Evolutionary conservation across 2,113 vertebrate species (phyloP).

Genomic region (Plecotus auritus): DNA sequence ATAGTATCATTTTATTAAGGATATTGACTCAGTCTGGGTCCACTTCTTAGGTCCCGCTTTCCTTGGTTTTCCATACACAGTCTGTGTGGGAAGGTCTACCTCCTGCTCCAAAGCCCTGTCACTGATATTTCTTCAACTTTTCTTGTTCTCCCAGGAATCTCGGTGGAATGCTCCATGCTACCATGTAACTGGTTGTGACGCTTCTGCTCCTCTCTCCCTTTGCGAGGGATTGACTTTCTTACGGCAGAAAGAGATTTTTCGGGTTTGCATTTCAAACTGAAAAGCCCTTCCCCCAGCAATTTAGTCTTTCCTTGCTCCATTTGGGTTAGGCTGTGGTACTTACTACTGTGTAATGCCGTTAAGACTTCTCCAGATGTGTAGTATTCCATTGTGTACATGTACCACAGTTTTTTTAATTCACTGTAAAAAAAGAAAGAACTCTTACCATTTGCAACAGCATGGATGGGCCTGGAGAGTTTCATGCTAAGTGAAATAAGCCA

Average conservation of each 20-base stretch:
- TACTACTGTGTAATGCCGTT: not conserved
- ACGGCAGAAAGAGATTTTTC: not conserved
- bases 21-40: not conserved
- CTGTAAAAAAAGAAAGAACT: too few species aligned
- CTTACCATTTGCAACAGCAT: too few species aligned
- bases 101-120: not conserved
- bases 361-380: too few species aligned
- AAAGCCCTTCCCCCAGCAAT: not conserved
- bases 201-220: not conserved
- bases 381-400: too few species aligned
- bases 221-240: not conserved
- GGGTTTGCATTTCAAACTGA: not conserved
- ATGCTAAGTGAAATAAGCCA: too few species aligned
- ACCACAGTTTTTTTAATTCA: too few species aligned
- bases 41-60: not conserved
- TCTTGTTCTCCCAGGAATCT: not conserved
- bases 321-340: not conserved
- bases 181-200: too few species aligned
- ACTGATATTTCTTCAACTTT: not conserved
- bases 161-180: not conserved
- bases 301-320: not conserved
- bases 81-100: not conserved
- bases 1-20: not conserved
- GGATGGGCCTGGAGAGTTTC: too few species aligned
- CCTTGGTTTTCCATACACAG: not conserved